phyloP scores from a whole-genome alignment of 2,888 invertebrate species.

The Blastobasis lacticolella region DNA sequence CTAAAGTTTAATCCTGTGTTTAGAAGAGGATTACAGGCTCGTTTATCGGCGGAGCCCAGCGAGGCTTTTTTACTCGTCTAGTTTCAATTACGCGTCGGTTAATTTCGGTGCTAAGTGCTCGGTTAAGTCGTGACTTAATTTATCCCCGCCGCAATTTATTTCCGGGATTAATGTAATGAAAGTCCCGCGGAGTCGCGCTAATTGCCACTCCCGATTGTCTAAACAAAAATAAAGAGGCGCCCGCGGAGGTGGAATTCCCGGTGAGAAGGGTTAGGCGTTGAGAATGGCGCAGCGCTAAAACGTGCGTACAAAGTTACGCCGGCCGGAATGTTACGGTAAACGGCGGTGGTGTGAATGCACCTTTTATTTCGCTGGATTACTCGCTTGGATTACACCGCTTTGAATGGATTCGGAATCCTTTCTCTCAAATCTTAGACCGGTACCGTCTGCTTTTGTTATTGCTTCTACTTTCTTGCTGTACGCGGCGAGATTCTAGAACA shows the following conservation, averaged over 20 bases:
- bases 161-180: conserved; percentile 60
- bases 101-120: conserved; percentile 61
- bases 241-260: conserved; percentile 12
- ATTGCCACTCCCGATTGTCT: conserved; percentile 59
- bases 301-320: conserved; percentile 6
- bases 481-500: no score
- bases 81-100: conserved; percentile 68
- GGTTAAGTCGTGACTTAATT: conserved; percentile 61
- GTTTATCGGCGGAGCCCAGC: conserved; percentile 47
- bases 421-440: no score
- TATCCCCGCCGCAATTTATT: conserved; percentile 63
- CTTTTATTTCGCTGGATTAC: neutral
- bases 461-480: no score
- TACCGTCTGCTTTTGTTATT: no score
- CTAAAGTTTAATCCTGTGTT: conserved; percentile 54
- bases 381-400: no score
- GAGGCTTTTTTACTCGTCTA: conserved; percentile 48
- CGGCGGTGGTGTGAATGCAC: neutral
- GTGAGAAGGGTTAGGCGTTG: no score
- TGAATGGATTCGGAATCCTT: no score
- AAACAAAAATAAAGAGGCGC: conserved; percentile 44
- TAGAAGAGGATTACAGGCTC: conserved; percentile 45
- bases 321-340: conserved; percentile 5
- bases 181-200: conserved; percentile 44
- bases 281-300: neutral